Conservation (phyloP, 2,113 vertebrate genomes). For the Phyllopteryx taeniolatus region DNA sequence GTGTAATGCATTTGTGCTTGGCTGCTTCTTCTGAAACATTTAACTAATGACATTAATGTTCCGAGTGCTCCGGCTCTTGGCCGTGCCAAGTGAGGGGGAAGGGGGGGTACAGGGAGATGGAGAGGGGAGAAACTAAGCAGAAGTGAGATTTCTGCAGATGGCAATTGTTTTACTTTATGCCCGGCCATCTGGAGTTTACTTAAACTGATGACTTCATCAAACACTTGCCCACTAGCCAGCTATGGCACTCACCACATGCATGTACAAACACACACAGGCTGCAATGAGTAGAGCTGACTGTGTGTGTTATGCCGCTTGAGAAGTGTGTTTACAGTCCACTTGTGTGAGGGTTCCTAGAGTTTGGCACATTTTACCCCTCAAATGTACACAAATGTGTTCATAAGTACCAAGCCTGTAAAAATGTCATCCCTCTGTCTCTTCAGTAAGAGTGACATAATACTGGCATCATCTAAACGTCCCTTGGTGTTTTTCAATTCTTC, state of each 20-base stretch:
- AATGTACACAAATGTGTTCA: conserved; percentile 58
- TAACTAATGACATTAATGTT: conserved; percentile 77
- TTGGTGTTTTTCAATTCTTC: conserved; percentile 59
- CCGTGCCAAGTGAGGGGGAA: conserved; percentile 65
- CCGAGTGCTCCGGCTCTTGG: conserved; percentile 58
- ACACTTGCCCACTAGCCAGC: conserved; percentile 67
- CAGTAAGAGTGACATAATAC: conserved; percentile 67
- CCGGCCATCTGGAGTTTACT: conserved; percentile 77
- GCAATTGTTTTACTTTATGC: conserved; percentile 77
- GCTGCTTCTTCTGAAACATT: conserved; percentile 78
- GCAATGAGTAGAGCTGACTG: conserved; percentile 26
- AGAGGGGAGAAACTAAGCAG: conserved; percentile 59
- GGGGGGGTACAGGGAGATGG: conserved; percentile 15
- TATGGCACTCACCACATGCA: conserved; percentile 63
- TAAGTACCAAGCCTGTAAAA: conserved; percentile 57
- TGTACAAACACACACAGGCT: conserved; percentile 52
- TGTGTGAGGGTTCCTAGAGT: conserved; percentile 13
- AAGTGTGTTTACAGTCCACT: conserved; percentile 26
- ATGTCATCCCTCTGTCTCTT: conserved; percentile 63
- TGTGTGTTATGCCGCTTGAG: conserved; percentile 37
- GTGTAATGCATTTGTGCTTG: conserved; percentile 71
- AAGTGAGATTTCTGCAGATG: conserved; percentile 79
- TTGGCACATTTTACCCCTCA: conserved; percentile 28
- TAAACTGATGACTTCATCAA: conserved; percentile 80
- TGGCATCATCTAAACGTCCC: conserved; percentile 62